Base-by-base conservation (phyloP, 2,113 vertebrate genomes). In the Nannospalax galili region DNA sequence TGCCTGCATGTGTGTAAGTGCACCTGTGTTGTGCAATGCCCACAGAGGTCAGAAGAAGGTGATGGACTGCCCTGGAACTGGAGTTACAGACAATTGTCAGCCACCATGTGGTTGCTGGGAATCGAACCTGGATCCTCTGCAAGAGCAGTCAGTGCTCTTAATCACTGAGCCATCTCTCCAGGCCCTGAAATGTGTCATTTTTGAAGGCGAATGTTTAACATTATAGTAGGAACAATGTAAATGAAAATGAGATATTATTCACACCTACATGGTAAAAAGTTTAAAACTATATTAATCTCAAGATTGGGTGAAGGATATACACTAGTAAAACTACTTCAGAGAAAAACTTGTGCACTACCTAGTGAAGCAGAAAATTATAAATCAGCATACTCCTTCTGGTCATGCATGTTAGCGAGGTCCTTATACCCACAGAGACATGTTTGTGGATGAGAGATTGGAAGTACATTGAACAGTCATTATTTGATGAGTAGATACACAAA, bases 221-320 rank as follows among this genome's bases (percentile, higher is more conserved):
- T 70, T 72, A 35, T 94, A 85, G 64, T 81, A 85, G 28, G 78
- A 81, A 62, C 24, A 81, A 32, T 85, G 32, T 37, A 74, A 91
- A 89, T 92, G 62, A 91, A 94, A 94, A 65, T 60, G 67, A 91
- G 82, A 84, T 88, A 62, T 62, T 85, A 90, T 86, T 96, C 67
- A 86, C 58, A 92, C 16, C 62, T 62, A 58, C 45, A 42, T 70
- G 37, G 28, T 80, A 88, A 85, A 56, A 74, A 35, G 7, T 17
- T 69, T 45, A 56, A 82, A 73, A 69, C 74, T 87, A 26, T 90
- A 32, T 42, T 78, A 90, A 79, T 94, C 62, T 69, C 48, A 86
- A 82, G 48, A 90, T 30, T 64, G 37, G 37, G 17, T 19, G 32
- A 94, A 78, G 60, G 74, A 48, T 90, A 19, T 22, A 4, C 56